Conservation (phyloP, 2,888 invertebrate genomes). For the Dimorphilus gyrociliatus region DNA sequence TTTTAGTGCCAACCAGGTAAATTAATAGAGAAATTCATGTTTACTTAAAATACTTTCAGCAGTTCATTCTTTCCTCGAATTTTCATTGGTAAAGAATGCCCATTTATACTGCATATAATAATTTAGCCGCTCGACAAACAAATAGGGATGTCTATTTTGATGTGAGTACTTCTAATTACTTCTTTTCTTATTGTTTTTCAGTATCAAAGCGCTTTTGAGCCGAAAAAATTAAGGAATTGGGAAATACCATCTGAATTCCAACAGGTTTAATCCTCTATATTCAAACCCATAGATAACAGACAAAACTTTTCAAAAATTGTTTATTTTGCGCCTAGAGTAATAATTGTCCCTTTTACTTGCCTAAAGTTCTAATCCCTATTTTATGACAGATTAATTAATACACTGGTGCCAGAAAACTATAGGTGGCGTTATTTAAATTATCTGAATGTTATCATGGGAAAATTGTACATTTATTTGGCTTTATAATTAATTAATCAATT, state of each 20-base stretch:
- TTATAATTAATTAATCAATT: conserved; percentile 1
- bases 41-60: background rate
- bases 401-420: too few species aligned
- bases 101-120: too few species aligned
- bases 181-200: conserved; percentile 12
- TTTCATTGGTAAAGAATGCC: too few species aligned
- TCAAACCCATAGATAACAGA: conserved; percentile 1
- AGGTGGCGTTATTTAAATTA: too few species aligned
- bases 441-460: too few species aligned
- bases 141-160: conserved; percentile 1
- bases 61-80: too few species aligned
- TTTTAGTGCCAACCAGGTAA: conserved; percentile 28
- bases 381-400: conserved; percentile 1
- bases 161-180: background rate
- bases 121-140: too few species aligned
- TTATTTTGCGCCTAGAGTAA: background rate
- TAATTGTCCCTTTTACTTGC: background rate
- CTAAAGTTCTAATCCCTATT: background rate
- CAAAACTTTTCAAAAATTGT: background rate
- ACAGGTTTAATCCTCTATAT: conserved; percentile 12
- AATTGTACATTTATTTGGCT: too few species aligned
- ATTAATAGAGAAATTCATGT: conserved; percentile 2
- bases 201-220: conserved; percentile 29
- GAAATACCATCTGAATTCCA: conserved; percentile 20
- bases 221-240: conserved; percentile 32